These are phyloP conservation scores for Formica selysi DNA, from an alignment of 1,140 invertebrate genomes.

Conservation along the genomic window DNA sequence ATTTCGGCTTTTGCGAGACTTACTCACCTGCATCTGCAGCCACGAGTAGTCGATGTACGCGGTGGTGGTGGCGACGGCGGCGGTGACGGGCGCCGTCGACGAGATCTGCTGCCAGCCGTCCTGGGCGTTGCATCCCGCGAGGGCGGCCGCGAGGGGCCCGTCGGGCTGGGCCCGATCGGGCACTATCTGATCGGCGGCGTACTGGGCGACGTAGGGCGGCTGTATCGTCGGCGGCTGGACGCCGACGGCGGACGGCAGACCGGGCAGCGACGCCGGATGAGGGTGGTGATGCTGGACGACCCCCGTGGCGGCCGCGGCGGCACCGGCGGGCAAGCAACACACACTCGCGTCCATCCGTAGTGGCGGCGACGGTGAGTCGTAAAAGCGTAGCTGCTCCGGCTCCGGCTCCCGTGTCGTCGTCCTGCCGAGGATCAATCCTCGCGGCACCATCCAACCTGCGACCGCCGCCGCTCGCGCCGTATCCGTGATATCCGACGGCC, in stretches of 20 bases:
- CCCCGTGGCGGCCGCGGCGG: constrained; percentile 80
- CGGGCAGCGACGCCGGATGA: constrained; percentile 77
- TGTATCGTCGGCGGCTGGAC: constrained; percentile 79
- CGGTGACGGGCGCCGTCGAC: constrained; percentile 71
- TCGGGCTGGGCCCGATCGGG: constrained; percentile 84
- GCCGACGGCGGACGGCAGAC: constrained; percentile 60
- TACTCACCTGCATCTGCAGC: constrained; percentile 85
- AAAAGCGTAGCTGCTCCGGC: constrained; percentile 82
- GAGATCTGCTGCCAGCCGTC: constrained; percentile 83
- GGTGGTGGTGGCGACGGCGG: constrained; percentile 78
- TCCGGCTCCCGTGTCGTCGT: constrained; percentile 74
- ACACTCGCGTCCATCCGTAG: constrained; percentile 86
- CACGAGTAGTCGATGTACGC: constrained; percentile 86
- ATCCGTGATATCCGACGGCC: constrained; percentile 19
- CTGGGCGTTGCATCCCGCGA: constrained; percentile 76
- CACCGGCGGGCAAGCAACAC: constrained; percentile 83
- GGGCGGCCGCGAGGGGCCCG: constrained; percentile 77
- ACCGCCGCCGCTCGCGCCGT: constrained; percentile 24
- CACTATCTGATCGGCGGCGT: constrained; percentile 85
- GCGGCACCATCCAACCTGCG: constrained; percentile 83
- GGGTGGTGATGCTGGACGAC: constrained; percentile 79
- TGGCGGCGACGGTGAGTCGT: constrained; percentile 84
- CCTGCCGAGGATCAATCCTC: constrained; percentile 75
- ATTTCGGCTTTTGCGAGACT: not conserved
- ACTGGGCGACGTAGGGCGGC: constrained; percentile 77